A percentile compares a stretch with the other conserved stretches of the same genome.
Evolutionary conservation across 1,140 invertebrate species (phyloP).

Genomic region (Dinothrombium tinctorium): DNA sequence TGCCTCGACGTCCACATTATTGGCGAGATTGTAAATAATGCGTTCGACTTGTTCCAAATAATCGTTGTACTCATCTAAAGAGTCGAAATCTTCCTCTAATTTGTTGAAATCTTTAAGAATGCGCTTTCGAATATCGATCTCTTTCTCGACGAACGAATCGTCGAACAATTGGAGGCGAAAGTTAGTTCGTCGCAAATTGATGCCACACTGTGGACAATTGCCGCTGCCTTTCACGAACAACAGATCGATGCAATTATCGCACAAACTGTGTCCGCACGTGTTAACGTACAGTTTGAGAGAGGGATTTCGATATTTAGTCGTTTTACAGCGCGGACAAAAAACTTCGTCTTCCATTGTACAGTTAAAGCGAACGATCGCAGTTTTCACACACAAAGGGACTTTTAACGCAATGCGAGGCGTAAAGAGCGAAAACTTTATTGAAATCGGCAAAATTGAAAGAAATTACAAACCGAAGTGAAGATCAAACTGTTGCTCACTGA

Average conservation of each 20-base stretch:
- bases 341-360: constrained; percentile 31
- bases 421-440: too few relatives aligned
- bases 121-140: constrained; percentile 77
- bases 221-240: constrained; percentile 85
- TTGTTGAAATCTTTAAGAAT: constrained; percentile 76
- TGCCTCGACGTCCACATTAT: constrained; percentile 66
- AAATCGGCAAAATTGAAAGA: too few relatives aligned
- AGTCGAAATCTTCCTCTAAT: constrained; percentile 63
- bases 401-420: too few relatives aligned
- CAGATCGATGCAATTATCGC: constrained; percentile 86
- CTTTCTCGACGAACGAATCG: constrained; percentile 84
- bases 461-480: constrained; percentile 10
- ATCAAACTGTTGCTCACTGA: constrained; percentile 9
- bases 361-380: too few relatives aligned
- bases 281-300: constrained; percentile 93
- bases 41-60: constrained; percentile 73
- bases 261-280: constrained; percentile 87
- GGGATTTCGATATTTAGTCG: constrained; percentile 92
- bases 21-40: constrained; percentile 70
- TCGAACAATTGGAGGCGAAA: constrained; percentile 76
- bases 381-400: too few relatives aligned
- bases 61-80: constrained; percentile 62
- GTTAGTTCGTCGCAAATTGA: constrained; percentile 57
- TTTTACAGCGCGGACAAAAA: constrained; percentile 88
- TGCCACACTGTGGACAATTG: constrained; percentile 69